Percentiles rank a stretch among this genome's conserved stretches.
These are phyloP conservation scores for Liodrosophila aerea DNA, from an alignment of 2,888 invertebrate species.

Conservation along the genomic window DNA sequence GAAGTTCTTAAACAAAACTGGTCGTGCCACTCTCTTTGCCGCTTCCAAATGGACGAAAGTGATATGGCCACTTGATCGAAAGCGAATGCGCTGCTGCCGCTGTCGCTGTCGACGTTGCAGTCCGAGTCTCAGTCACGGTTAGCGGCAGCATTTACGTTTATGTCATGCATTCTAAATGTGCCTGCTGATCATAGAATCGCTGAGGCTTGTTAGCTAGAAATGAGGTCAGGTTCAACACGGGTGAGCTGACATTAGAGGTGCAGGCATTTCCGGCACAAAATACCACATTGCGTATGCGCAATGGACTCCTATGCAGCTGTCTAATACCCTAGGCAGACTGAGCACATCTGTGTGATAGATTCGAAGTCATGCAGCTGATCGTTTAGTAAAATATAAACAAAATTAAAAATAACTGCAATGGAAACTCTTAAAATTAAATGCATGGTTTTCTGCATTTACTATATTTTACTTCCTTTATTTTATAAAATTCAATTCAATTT, in stretches of 20 bases:
- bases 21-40: constrained; percentile 55
- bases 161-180: constrained; percentile 49
- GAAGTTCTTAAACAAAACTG: constrained; percentile 75
- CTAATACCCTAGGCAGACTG: too few species aligned
- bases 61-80: constrained; percentile 75
- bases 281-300: constrained; percentile 28
- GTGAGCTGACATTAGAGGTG: constrained; percentile 4
- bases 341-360: too few species aligned
- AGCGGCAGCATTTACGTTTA: constrained; percentile 26
- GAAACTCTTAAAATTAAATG: too few species aligned
- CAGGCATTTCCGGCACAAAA: constrained; percentile 24
- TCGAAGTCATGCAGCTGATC: too few species aligned
- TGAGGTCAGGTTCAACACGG: constrained; percentile 54
- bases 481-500: too few species aligned
- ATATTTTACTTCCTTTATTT: too few species aligned
- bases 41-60: constrained; percentile 64
- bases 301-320: constrained; percentile 3
- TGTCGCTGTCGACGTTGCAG: neutral
- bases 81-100: constrained; percentile 60
- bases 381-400: too few species aligned
- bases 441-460: too few species aligned
- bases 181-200: constrained; percentile 31
- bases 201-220: constrained; percentile 14
- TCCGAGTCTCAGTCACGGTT: neutral
- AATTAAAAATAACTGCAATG: too few species aligned